These are phyloP conservation scores for Andrena dorsata DNA, from an alignment of 2,888 invertebrate genomes.

Conservation along the genomic window DNA sequence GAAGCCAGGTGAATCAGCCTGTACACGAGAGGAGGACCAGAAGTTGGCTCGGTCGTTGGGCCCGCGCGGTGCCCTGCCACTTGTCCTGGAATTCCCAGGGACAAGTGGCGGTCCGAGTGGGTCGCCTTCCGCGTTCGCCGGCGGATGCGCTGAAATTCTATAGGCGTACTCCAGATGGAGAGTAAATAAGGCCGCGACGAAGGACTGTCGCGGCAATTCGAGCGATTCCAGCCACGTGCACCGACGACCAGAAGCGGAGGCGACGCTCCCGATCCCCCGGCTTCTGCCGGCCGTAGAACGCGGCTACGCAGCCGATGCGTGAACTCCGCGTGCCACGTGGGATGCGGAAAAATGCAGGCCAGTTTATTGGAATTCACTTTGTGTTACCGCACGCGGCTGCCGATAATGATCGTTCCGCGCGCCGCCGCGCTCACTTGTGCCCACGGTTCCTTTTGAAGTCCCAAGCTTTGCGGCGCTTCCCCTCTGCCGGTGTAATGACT, in stretches of 20 bases:
- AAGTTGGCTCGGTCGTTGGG: conserved; percentile 47
- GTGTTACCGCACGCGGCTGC: conserved; percentile 57
- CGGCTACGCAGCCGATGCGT: conserved; percentile 55
- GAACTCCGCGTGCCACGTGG: conserved; percentile 59
- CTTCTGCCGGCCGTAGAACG: conserved; percentile 12
- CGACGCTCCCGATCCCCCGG: conserved; percentile 3
- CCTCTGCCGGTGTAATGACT: conserved; percentile 31
- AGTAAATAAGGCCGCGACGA: conserved; percentile 61
- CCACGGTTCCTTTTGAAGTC: conserved; percentile 49
- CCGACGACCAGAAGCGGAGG: conserved; percentile 7
- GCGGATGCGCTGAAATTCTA: conserved; percentile 67
- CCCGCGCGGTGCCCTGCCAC: conserved; percentile 73
- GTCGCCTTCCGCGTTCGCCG: conserved; percentile 70
- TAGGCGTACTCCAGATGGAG: conserved; percentile 61
- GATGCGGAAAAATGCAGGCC: conserved; percentile 56
- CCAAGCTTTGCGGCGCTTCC: conserved; percentile 24
- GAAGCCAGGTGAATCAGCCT: conserved; percentile 24
- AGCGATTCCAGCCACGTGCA: conserved; percentile 66
- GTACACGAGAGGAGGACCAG: conserved; percentile 56
- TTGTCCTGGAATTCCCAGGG: conserved; percentile 80
- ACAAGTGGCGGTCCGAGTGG: conserved; percentile 73
- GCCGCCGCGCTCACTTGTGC: conserved; percentile 35
- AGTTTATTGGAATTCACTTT: conserved; percentile 64
- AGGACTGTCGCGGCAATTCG: conserved; percentile 57
- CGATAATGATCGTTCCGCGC: conserved; percentile 51